Evolutionary conservation across 2,888 invertebrate species (phyloP).

Genomic region (Malachius bipustulatus): DNA sequence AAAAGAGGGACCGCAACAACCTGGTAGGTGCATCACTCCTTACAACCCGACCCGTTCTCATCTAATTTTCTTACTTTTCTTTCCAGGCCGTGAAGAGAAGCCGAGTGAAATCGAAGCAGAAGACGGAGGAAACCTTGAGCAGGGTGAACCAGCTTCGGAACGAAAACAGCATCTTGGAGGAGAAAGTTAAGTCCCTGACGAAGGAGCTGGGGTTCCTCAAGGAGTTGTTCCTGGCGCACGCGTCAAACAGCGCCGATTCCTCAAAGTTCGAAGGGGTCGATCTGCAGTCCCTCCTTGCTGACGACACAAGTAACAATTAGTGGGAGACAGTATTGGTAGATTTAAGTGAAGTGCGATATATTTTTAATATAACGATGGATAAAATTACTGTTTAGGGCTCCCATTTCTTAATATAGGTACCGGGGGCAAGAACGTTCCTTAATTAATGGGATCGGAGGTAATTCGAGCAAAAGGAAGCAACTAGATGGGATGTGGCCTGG

Average conservation of each 20-base stretch:
- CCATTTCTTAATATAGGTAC: no score
- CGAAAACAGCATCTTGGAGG: conserved; percentile 69
- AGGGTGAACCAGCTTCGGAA: conserved; percentile 62
- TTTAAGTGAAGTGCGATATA: no score
- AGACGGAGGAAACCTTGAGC: conserved; percentile 64
- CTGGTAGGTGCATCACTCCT: conserved; percentile 39
- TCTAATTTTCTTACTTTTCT: conserved; percentile 10
- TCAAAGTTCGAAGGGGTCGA: conserved; percentile 46
- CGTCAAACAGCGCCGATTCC: conserved; percentile 46
- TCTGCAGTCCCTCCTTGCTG: conserved; percentile 45
- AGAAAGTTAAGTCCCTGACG: conserved; percentile 68
- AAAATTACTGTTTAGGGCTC: no score
- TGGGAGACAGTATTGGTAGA: no score
- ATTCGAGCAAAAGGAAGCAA: no score
- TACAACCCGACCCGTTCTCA: neutral
- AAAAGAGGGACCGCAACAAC: conserved; percentile 66
- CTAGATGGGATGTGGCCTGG: no score
- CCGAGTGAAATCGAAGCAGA: conserved; percentile 62
- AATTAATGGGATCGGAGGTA: no score
- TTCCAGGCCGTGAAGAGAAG: conserved; percentile 71
- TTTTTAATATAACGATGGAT: no score
- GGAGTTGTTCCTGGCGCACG: conserved; percentile 69
- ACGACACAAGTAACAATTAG: conserved; percentile 35
- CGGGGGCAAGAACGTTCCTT: no score
- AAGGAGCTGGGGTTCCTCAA: conserved; percentile 71